Conservation (phyloP, 2,797 vertebrate species). For the Helarctos malayanus region DNA sequence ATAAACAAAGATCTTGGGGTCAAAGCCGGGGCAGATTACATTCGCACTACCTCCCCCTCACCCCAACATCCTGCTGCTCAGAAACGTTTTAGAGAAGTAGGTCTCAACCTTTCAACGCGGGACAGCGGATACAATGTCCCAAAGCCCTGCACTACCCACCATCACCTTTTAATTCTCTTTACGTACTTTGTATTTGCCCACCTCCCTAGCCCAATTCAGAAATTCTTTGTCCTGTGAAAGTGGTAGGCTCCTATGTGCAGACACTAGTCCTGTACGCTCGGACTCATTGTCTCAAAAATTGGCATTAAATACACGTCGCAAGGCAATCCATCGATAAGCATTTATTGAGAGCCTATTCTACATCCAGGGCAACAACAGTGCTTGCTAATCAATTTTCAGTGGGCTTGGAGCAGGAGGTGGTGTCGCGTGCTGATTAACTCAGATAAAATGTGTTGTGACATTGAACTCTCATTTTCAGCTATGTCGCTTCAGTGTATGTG, state of each 20-base stretch:
- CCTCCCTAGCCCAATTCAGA: neutral
- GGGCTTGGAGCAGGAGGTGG: neutral
- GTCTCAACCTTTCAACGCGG: neutral
- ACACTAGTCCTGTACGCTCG: neutral
- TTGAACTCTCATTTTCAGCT: neutral
- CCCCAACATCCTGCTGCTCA: neutral
- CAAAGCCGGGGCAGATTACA: neutral
- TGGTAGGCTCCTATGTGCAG: neutral
- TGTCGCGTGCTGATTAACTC: neutral
- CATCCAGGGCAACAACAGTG: neutral
- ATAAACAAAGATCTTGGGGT: conserved; percentile 37
- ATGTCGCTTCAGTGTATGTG: neutral
- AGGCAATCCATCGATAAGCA: neutral
- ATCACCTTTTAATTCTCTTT: neutral
- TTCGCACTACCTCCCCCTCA: neutral
- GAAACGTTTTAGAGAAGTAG: neutral
- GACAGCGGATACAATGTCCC: neutral
- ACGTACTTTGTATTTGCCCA: neutral
- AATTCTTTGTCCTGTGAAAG: neutral
- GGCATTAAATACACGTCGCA: neutral
- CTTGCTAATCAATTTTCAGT: neutral
- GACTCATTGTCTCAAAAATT: neutral
- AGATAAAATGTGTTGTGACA: neutral
- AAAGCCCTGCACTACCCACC: neutral
- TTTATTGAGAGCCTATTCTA: conserved; percentile 14